Evolutionary conservation across 2,797 vertebrate species (phyloP).

Genomic region (Enteromius trimaculatus): DNA sequence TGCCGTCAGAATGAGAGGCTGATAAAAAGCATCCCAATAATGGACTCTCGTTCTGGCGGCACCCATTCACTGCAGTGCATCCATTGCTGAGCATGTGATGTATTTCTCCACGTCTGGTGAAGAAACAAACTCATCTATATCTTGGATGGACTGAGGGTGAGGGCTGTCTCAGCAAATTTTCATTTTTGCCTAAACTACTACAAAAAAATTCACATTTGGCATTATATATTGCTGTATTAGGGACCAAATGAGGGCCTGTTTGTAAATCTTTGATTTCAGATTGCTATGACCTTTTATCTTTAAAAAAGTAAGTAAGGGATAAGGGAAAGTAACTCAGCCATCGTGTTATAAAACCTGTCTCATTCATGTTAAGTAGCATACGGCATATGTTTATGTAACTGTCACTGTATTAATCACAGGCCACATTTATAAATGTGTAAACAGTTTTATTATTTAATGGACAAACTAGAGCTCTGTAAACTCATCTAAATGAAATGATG

Average conservation of each 20-base stretch:
- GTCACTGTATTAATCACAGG: background rate
- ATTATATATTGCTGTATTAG: background rate
- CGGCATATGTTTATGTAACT: background rate
- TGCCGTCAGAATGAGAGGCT: background rate
- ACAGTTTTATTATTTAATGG: constrained; percentile 31
- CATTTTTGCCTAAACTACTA: background rate
- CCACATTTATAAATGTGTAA: constrained; percentile 26
- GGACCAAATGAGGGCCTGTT: constrained; percentile 7
- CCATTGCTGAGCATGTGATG: background rate
- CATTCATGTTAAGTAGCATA: background rate
- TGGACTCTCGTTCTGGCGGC: background rate
- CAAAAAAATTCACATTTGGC: background rate
- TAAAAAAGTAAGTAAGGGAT: background rate
- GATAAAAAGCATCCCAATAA: background rate
- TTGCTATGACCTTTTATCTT: background rate
- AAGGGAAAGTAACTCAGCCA: background rate
- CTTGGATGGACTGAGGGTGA: background rate
- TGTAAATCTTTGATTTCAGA: constrained; percentile 6
- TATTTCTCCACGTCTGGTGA: background rate
- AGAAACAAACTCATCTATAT: background rate
- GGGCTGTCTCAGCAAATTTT: background rate
- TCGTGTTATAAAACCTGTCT: background rate
- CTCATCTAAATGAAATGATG: constrained; percentile 8
- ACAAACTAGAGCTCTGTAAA: constrained; percentile 21
- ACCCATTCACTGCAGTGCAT: background rate